Conservation (phyloP, 2,113 vertebrate species). For the Dromas ardeola region DNA sequence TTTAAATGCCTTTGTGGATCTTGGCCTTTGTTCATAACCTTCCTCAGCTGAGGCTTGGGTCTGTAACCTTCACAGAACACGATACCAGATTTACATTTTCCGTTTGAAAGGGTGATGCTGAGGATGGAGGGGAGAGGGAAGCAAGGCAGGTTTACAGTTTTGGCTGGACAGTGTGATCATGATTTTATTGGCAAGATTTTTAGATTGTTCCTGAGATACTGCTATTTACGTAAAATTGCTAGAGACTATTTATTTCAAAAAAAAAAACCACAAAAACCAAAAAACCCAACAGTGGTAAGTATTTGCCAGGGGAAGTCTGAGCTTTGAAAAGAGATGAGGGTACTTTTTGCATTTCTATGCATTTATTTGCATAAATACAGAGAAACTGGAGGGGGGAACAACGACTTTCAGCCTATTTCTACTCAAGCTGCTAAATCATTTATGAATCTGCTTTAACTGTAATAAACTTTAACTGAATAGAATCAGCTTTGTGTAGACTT, state of each 20-base stretch:
- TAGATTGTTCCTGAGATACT: neutral
- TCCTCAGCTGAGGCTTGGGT: neutral
- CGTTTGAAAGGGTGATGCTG: neutral
- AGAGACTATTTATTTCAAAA: neutral
- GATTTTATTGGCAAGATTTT: neutral
- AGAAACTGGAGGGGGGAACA: neutral
- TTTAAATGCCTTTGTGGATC: conserved; percentile 38
- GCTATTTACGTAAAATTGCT: neutral
- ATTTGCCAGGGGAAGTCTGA: neutral
- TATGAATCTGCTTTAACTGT: neutral
- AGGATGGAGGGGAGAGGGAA: neutral
- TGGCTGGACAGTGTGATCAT: neutral
- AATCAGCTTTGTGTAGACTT: neutral
- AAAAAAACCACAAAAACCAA: too few relatives aligned
- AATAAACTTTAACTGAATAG: neutral
- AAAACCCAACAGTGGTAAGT: neutral
- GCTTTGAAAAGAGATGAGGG: neutral
- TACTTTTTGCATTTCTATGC: neutral
- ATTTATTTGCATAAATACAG: conserved; percentile 9
- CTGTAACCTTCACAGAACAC: neutral
- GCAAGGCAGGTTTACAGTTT: neutral
- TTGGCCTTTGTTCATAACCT: conserved; percentile 32
- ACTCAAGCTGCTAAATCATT: neutral
- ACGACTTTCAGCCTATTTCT: neutral
- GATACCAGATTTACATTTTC: neutral